Evolutionary conservation across 1,140 invertebrate genomes (phyloP).

Genomic region (Hormaphis cornu): DNA sequence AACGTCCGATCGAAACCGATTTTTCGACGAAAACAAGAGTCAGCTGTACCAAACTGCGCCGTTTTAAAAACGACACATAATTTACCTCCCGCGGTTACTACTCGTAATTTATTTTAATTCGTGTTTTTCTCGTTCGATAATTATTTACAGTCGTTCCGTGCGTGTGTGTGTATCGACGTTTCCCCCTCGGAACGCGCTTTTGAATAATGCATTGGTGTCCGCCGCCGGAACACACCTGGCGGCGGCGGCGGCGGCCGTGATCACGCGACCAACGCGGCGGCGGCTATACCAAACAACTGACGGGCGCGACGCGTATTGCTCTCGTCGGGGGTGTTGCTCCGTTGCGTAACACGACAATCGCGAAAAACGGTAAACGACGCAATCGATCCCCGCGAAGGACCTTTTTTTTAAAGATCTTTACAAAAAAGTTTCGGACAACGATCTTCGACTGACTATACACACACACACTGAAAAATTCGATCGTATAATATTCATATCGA

Average conservation of each 20-base stretch:
- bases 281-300: no score
- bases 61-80: not conserved
- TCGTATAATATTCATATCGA: not conserved
- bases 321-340: no score
- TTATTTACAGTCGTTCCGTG: not conserved
- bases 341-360: no score
- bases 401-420: no score
- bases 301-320: not conserved
- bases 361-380: no score
- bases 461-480: no score
- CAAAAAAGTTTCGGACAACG: no score
- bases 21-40: no score
- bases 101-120: slow-evolving; percentile 28
- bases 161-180: slow-evolving; percentile 11
- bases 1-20: no score
- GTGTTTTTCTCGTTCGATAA: not conserved
- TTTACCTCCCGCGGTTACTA: slow-evolving; percentile 8
- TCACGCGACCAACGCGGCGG: not conserved
- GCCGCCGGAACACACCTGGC: slow-evolving; percentile 27
- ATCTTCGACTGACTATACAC: not conserved
- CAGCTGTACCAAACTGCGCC: no score
- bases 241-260: not conserved
- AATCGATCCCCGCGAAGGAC: no score
- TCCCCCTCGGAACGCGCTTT: not conserved
- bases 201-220: slow-evolving; percentile 30